Evolutionary conservation across 1,140 invertebrate genomes (phyloP), one percentile per base, ranked within the genome.

Genomic region (Himalopsyche phryganea): DNA sequence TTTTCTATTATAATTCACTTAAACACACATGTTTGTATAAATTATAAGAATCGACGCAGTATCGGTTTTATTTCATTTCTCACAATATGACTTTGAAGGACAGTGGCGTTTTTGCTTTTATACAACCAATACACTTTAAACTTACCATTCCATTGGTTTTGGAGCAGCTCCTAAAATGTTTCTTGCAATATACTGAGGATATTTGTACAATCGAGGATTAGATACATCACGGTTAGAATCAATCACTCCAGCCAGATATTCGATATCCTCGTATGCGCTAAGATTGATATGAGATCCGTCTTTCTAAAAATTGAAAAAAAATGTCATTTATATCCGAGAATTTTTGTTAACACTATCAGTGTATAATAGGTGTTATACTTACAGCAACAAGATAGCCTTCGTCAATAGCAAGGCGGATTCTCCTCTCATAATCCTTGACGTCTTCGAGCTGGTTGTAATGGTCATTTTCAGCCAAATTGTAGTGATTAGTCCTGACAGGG

Each of bases 351-450:
- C 17, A 38, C 18, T 50, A 13, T 38, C 2, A 10, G 11, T 36
- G 38, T 47, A 6, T 36, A 11, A n/a, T 1, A 47, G 1, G 36
- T 35, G 5, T 7, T 40, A 40, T 19, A 36, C 10, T 54, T 47
- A 54, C 52, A 48, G 75, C 73, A 67, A 74, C 72, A 17, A 87
- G 75, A 63, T 76, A 82, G 51, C 86, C 86, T 51, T 78, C 72
- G 2, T 85, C 78, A 45, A 89, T 86, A 56, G 83, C 83, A 42
- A 85, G 77, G 33, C 80, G 73, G 44, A 88, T 80, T 61, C 86
- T 82, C 38, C 69, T 71, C 60, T 85, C 81, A 58, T 83, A 78
- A 35, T 76, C 67, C 41, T 77, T 71, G 44, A 83, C 75, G 19
- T 79, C 55, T 7, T 74, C 69, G 5, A 82, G 61, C 40, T 81